These are phyloP conservation scores for Drosophila flavopinicola DNA, from an alignment of 2,888 invertebrate genomes.

Conservation along the genomic window DNA sequence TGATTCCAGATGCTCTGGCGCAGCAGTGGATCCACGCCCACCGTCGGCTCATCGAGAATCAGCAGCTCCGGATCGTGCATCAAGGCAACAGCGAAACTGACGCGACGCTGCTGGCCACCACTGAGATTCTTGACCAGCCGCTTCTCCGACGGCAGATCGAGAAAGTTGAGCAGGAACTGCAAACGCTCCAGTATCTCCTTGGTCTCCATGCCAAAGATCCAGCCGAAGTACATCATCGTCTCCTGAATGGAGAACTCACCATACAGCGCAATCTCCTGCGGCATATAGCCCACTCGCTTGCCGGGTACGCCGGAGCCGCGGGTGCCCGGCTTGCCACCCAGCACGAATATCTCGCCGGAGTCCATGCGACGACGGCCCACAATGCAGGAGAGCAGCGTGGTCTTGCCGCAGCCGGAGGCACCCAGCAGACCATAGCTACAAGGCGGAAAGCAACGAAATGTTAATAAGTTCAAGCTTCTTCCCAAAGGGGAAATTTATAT, in stretches of 20 bases:
- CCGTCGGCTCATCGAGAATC: conserved; percentile 96
- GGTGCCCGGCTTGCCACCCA: conserved; percentile 95
- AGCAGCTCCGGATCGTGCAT: conserved; percentile 96
- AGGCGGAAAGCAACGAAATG: not conserved
- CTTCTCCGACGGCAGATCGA: conserved; percentile 94
- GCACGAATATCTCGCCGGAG: conserved; percentile 94
- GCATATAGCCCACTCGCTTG: conserved; percentile 98
- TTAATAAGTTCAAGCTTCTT: too few species aligned
- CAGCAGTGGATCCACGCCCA: conserved; percentile 95
- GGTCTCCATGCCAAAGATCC: conserved; percentile 96
- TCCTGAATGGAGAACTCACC: conserved; percentile 97
- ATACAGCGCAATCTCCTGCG: conserved; percentile 95
- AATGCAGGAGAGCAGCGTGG: conserved; percentile 95
- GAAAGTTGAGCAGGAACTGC: conserved; percentile 94
- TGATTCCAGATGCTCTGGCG: conserved; percentile 98
- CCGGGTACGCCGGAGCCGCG: conserved; percentile 96
- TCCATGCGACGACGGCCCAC: conserved; percentile 94
- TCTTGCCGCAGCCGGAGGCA: conserved; percentile 98
- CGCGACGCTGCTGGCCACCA: conserved; percentile 95
- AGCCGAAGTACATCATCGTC: conserved; percentile 98
- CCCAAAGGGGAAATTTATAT: too few species aligned
- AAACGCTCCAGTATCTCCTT: conserved; percentile 92
- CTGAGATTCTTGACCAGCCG: conserved; percentile 92
- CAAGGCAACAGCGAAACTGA: conserved; percentile 95
- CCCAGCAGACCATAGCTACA: conserved; percentile 97